A percentile compares a stretch with the other conserved stretches of the same genome.
Evolutionary conservation across 2,113 vertebrate genomes (phyloP).

Genomic region (Alethe castanea): DNA sequence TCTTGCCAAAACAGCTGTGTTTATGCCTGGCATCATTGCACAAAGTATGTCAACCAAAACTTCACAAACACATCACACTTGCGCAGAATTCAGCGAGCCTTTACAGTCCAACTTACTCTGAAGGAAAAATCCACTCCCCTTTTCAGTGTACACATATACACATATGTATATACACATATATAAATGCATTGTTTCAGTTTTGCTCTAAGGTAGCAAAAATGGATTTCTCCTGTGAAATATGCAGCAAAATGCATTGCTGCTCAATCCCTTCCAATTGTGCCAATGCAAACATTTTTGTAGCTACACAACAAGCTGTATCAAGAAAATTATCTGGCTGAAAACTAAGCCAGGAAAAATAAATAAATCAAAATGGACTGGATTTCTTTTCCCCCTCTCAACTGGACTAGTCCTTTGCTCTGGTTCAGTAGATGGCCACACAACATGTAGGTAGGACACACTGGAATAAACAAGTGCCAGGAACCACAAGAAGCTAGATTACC

Average conservation of each 20-base stretch:
- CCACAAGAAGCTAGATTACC: background rate
- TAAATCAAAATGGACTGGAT: background rate
- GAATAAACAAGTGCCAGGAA: background rate
- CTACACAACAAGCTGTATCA: background rate
- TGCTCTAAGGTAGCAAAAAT: background rate
- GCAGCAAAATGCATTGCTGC: background rate
- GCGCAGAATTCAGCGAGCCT: background rate
- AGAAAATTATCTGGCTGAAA: background rate
- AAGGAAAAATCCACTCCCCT: background rate
- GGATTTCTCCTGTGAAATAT: background rate
- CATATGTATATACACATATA: no score
- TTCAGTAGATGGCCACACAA: background rate
- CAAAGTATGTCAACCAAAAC: constrained; percentile 3
- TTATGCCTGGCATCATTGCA: constrained; percentile 4
- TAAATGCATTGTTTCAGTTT: background rate
- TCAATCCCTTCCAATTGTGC: background rate
- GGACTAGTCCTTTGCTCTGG: background rate
- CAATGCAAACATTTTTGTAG: background rate
- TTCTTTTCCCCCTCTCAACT: background rate
- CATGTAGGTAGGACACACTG: background rate
- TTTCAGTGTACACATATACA: background rate
- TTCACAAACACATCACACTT: accelerated
- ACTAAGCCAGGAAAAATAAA: background rate
- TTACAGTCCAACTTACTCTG: background rate
- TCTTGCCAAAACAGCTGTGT: constrained; percentile 47